Evolutionary conservation across 1,140 invertebrate genomes (phyloP).

Genomic region (Probaryconus sp.): DNA sequence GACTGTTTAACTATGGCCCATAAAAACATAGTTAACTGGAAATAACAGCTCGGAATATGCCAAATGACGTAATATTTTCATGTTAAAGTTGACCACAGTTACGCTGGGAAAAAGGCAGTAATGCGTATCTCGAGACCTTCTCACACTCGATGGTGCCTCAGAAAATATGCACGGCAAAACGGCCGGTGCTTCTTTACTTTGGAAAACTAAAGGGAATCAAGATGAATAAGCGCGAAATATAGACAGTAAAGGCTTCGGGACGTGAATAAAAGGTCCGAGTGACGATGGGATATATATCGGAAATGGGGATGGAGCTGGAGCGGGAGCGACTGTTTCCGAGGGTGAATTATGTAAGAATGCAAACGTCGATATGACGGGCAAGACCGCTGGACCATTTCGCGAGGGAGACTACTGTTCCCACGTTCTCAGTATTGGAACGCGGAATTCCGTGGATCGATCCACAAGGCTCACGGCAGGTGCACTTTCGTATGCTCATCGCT

Average conservation of each 20-base stretch:
- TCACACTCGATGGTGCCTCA: conserved; percentile 53
- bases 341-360: conserved; percentile 71
- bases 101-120: conserved; percentile 66
- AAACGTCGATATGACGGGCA: conserved; percentile 33
- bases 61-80: conserved; percentile 38
- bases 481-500: conserved; percentile 48
- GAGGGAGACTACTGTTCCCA: conserved; percentile 44
- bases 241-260: conserved; percentile 36
- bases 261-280: conserved; percentile 1
- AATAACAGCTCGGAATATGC: conserved; percentile 17
- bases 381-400: conserved; percentile 41
- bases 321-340: conserved; percentile 43
- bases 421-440: conserved; percentile 51
- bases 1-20: conserved; percentile 14
- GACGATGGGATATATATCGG: conserved; percentile 41
- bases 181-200: conserved; percentile 17
- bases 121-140: conserved; percentile 64
- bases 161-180: conserved; percentile 51
- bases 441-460: conserved; percentile 54
- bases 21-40: conserved; percentile 24
- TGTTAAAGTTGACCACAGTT: conserved; percentile 49
- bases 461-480: conserved; percentile 23
- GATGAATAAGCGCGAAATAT: conserved; percentile 46
- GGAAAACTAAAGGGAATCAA: conserved; percentile 31
- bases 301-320: background rate